Conservation (phyloP, 2,888 invertebrate species). For the Calameuta pallipes region DNA sequence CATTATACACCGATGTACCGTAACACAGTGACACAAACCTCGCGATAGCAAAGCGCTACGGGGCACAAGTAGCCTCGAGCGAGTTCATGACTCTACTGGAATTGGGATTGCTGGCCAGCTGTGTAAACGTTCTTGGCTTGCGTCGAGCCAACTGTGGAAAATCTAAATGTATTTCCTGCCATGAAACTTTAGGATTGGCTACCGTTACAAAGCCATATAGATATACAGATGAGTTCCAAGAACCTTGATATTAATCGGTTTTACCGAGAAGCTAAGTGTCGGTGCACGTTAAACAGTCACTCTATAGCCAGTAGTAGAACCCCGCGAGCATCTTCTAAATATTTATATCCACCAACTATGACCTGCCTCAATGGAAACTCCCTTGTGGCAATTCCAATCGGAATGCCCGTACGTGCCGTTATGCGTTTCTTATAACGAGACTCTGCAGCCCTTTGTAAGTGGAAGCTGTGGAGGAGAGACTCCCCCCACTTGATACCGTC, state of each 20-base stretch:
- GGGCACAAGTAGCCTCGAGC: background rate
- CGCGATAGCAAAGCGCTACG: background rate
- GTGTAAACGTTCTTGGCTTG: background rate
- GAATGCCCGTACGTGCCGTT: background rate
- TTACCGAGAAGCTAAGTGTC: background rate
- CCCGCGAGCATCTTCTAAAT: constrained; percentile 41
- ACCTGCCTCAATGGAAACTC: constrained; percentile 44
- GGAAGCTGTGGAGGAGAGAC: background rate
- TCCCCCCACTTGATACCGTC: too few relatives aligned
- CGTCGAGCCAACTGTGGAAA: background rate
- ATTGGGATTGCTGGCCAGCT: background rate
- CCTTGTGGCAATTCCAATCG: constrained; percentile 29
- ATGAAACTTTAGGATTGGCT: background rate
- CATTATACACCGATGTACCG: background rate
- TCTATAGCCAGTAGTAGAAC: background rate
- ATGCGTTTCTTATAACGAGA: background rate
- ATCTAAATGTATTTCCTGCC: background rate
- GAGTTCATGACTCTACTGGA: background rate
- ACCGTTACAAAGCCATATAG: background rate
- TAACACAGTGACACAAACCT: background rate
- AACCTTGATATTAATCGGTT: background rate
- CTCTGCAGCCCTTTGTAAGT: background rate
- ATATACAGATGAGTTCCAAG: background rate
- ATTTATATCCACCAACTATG: constrained; percentile 49
- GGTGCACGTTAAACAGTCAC: background rate